Percentiles rank a stretch among this genome's conserved stretches.
Conservation (phyloP, 1,140 invertebrate genomes). For the Spodoptera litura region DNA sequence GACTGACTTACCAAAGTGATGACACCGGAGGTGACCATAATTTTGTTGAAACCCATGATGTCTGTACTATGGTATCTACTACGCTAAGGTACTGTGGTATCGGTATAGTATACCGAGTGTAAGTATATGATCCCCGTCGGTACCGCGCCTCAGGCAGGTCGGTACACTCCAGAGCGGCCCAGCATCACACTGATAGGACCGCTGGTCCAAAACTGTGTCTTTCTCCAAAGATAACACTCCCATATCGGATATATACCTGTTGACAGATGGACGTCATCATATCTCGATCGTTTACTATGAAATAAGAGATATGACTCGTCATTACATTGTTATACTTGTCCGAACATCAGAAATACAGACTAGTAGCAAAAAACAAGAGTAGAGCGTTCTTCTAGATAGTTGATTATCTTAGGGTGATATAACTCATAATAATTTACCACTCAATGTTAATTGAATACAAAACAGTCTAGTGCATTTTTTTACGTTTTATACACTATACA, state of each 20-base stretch:
- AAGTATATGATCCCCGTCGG: neutral
- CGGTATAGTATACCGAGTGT: no score
- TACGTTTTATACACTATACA: no score
- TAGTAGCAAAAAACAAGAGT: neutral
- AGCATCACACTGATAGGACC: conserved; percentile 54
- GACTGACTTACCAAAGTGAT: conserved; percentile 55
- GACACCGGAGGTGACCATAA: conserved; percentile 55
- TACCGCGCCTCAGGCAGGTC: conserved; percentile 22
- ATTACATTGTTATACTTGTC: neutral
- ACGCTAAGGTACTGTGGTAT: no score
- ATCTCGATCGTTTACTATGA: conserved; percentile 11
- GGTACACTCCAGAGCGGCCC: conserved; percentile 19
- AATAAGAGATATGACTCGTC: conserved; percentile 18
- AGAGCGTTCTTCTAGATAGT: no score
- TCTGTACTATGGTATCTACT: neutral
- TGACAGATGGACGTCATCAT: conserved; percentile 5
- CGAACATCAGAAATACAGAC: neutral
- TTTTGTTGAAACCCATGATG: conserved; percentile 52
- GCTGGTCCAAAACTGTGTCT: conserved; percentile 29
- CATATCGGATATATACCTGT: conserved; percentile 1
- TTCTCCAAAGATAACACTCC: conserved; percentile 39
- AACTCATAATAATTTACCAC: no score
- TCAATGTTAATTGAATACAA: no score
- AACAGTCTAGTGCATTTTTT: no score
- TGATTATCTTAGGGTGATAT: no score